Conservation (phyloP, 2,113 vertebrate species). For the Otus sunia region DNA sequence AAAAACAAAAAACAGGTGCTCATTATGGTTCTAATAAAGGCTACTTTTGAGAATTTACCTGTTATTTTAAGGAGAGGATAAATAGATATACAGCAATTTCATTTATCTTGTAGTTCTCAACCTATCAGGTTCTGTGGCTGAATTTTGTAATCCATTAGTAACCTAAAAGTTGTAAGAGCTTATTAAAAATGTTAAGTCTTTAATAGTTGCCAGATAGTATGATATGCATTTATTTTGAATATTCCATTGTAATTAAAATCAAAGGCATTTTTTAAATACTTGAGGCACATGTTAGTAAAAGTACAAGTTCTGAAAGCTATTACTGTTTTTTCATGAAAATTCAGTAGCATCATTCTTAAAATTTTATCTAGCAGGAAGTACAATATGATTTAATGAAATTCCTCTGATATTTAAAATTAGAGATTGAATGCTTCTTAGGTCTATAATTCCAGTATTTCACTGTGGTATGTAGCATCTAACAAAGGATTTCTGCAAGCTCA, state of each 20-base stretch:
- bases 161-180: not conserved
- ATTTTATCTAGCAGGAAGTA: not conserved
- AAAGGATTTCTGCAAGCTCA: not conserved
- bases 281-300: not conserved
- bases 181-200: not conserved
- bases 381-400: not conserved
- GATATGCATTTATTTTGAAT: not conserved
- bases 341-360: not conserved
- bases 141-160: not conserved
- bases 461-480: not conserved
- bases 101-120: not conserved
- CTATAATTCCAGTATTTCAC: not conserved
- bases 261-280: not conserved
- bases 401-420: not conserved
- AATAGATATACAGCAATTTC: not conserved
- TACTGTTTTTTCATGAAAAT: not conserved
- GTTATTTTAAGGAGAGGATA: not conserved
- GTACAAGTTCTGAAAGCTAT: not conserved
- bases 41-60: not conserved
- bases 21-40: not conserved
- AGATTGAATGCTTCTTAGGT: not conserved
- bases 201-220: not conserved
- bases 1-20: not conserved
- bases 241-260: not conserved
- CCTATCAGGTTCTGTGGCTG: not conserved